These are phyloP conservation scores for Forbesichthys agassizii DNA, from an alignment of 2,113 vertebrate genomes.

Conservation along the genomic window DNA sequence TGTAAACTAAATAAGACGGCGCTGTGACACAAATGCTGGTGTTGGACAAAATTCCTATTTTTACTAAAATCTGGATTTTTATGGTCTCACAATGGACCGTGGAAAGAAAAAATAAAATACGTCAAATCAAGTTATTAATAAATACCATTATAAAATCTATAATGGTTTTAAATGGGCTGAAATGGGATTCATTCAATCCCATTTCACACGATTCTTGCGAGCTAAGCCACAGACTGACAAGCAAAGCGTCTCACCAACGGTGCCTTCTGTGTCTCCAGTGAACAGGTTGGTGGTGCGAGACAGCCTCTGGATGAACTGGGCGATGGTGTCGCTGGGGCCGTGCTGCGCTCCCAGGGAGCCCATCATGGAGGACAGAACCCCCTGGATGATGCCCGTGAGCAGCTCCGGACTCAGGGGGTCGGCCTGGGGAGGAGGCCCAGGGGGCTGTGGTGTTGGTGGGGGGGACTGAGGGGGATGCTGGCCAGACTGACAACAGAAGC, in stretches of 20 bases:
- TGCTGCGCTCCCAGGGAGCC: conserved; percentile 82
- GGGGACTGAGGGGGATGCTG: conserved; percentile 34
- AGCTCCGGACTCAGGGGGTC: conserved; percentile 82
- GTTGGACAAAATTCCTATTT: too few species aligned
- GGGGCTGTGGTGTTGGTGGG: conserved; percentile 38
- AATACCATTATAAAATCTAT: too few species aligned
- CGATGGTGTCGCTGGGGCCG: conserved; percentile 83
- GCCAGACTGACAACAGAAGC: conserved; percentile 15
- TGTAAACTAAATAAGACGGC: too few species aligned
- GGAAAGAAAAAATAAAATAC: too few species aligned
- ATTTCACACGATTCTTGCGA: too few species aligned
- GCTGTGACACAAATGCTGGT: too few species aligned
- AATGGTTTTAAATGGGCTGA: too few species aligned
- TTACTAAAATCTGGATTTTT: too few species aligned
- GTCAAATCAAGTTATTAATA: too few species aligned
- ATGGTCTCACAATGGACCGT: too few species aligned
- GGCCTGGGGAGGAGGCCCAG: conserved; percentile 35
- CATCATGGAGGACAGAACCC: conserved; percentile 84
- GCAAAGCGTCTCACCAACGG: conserved; percentile 66
- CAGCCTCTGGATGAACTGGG: conserved; percentile 86
- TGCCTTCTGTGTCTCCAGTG: conserved; percentile 80
- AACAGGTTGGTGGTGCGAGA: conserved; percentile 86
- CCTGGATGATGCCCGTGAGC: conserved; percentile 86
- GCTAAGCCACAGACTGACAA: too few species aligned
- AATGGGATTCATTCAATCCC: too few species aligned